Conservation (phyloP, 2,113 vertebrate genomes). For the Macroglossus sobrinus region DNA sequence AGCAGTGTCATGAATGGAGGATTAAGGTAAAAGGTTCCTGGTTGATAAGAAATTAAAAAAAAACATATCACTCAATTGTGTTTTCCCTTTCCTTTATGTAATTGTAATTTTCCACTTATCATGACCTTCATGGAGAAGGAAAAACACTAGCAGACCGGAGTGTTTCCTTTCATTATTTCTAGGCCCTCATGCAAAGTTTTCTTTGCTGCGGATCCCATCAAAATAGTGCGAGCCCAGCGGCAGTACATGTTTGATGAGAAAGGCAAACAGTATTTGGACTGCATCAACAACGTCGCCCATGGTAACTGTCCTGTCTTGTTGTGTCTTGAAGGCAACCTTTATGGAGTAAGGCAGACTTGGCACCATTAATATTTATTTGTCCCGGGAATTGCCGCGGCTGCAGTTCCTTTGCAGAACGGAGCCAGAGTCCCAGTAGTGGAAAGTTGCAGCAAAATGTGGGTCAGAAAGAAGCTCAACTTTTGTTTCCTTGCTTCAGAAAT, state of each 20-base stretch:
- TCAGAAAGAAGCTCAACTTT: background rate
- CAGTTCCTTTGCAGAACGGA: background rate
- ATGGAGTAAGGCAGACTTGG: background rate
- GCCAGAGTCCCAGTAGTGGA: background rate
- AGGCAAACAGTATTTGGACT: slow-evolving; percentile 91
- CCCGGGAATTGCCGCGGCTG: background rate
- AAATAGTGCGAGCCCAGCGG: slow-evolving; percentile 91
- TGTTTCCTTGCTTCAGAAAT: background rate
- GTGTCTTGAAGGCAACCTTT: background rate
- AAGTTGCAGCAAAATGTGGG: background rate
- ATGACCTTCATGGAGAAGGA: background rate
- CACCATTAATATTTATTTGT: background rate
- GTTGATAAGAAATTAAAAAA: background rate
- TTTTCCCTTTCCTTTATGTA: slow-evolving; percentile 12
- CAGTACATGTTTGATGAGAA: slow-evolving; percentile 98
- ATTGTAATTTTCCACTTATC: slow-evolving; percentile 17
- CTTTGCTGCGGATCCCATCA: slow-evolving; percentile 95
- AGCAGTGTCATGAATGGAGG: background rate
- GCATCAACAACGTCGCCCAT: slow-evolving; percentile 98
- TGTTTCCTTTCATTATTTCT: slow-evolving; percentile 55
- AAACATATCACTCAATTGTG: background rate
- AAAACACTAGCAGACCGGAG: slow-evolving; percentile 6
- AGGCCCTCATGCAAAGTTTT: slow-evolving; percentile 98
- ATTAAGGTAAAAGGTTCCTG: background rate
- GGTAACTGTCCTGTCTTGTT: slow-evolving; percentile 80